Conservation (phyloP, 2,888 invertebrate species). For the Hyposoter didymator region DNA sequence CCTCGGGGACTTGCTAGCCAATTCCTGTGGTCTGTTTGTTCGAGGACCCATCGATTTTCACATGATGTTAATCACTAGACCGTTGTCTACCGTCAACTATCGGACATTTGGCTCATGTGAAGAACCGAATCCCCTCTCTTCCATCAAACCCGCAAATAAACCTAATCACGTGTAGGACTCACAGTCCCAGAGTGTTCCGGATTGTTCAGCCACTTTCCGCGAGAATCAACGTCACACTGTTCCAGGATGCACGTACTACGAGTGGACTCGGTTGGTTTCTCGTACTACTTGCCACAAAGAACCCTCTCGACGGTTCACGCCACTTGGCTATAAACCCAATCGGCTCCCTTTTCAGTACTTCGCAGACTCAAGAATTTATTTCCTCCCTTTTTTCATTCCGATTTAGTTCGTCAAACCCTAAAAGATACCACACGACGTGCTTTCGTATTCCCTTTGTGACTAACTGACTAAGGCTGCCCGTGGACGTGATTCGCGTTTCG, state of each 20-base stretch:
- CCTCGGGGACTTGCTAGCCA: slow-evolving; percentile 67
- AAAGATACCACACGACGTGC: background rate
- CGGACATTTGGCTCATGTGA: slow-evolving; percentile 15
- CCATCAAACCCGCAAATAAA: slow-evolving; percentile 79
- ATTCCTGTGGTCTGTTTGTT: slow-evolving; percentile 65
- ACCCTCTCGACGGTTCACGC: slow-evolving; percentile 8
- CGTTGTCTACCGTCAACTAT: slow-evolving; percentile 54
- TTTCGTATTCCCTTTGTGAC: slow-evolving; percentile 1
- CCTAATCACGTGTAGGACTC: slow-evolving; percentile 78
- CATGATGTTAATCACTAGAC: slow-evolving; percentile 67
- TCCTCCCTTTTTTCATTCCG: background rate
- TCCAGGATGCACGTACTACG: slow-evolving; percentile 22
- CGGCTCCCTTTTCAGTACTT: background rate
- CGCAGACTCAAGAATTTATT: background rate
- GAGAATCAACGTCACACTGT: slow-evolving; percentile 40
- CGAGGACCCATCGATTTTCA: slow-evolving; percentile 69
- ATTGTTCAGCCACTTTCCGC: slow-evolving; percentile 78
- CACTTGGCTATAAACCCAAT: slow-evolving; percentile 5
- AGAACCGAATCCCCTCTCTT: slow-evolving; percentile 11
- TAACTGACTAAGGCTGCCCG: background rate
- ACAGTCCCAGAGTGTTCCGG: slow-evolving; percentile 69
- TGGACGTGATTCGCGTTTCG: background rate
- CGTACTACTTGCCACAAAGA: slow-evolving; percentile 17
- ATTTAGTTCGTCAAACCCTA: background rate
- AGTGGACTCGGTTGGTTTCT: slow-evolving; percentile 21